Conservation (phyloP, 2,797 vertebrate genomes). For the Poecile montanus region DNA sequence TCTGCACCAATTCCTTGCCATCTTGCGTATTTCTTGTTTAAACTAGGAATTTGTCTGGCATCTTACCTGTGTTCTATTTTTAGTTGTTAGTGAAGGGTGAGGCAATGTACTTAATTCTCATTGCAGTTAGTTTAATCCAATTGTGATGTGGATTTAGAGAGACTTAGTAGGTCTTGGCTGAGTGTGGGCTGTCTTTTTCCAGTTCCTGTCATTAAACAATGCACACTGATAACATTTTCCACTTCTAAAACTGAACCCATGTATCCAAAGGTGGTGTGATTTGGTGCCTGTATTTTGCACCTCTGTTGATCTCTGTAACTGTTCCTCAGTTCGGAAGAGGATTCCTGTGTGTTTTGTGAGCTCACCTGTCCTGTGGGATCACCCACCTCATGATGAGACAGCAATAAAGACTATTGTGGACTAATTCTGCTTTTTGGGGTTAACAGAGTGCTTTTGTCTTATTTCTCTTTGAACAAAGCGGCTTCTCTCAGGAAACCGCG, state of each 20-base stretch:
- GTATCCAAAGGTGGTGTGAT: background rate
- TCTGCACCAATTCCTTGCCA: background rate
- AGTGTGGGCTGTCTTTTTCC: background rate
- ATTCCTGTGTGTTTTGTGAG: background rate
- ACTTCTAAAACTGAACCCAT: background rate
- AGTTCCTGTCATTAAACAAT: background rate
- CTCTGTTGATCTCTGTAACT: background rate
- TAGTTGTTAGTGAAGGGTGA: slow-evolving; percentile 33
- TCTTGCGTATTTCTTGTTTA: background rate
- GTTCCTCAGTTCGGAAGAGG: background rate
- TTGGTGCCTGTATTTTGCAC: background rate
- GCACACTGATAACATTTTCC: background rate
- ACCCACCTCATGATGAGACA: background rate
- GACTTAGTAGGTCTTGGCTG: slow-evolving; percentile 13
- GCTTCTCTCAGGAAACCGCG: background rate
- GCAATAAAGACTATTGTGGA: background rate
- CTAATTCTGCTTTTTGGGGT: background rate
- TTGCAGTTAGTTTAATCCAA: slow-evolving; percentile 61
- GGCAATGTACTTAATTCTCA: slow-evolving; percentile 34
- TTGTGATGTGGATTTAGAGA: slow-evolving; percentile 56
- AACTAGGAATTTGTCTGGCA: background rate
- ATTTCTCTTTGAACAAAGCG: background rate
- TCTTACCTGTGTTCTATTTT: slow-evolving; percentile 48
- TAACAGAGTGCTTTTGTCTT: background rate
- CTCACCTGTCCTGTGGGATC: background rate